These are phyloP conservation scores for Ips typographus DNA, from an alignment of 1,140 invertebrate species.

Conservation along the genomic window DNA sequence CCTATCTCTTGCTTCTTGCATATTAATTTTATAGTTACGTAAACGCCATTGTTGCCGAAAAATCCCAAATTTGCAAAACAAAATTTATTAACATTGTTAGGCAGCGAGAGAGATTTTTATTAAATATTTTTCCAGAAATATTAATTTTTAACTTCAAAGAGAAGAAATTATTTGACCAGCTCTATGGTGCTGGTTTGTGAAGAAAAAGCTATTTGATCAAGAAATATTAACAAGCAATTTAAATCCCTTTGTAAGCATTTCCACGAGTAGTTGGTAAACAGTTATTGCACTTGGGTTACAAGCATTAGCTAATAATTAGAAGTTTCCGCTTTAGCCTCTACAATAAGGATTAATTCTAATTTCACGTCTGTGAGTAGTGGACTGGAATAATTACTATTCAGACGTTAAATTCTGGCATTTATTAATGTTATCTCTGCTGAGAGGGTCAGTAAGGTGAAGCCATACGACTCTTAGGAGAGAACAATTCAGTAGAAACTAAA, in stretches of 20 bases:
- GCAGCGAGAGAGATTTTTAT: not conserved
- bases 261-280: slow-evolving; percentile 1
- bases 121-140: not conserved
- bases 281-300: slow-evolving; percentile 2
- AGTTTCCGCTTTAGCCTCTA: not conserved
- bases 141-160: not conserved
- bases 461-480: no score
- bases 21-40: no score
- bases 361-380: not conserved
- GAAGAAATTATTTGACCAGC: not conserved
- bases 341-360: slow-evolving; percentile 2
- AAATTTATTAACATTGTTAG: no score
- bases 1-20: no score
- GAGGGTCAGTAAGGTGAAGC: slow-evolving; percentile 5
- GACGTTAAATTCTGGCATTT: slow-evolving; percentile 1
- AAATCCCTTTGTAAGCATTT: slow-evolving; percentile 1
- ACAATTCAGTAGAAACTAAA: no score
- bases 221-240: slow-evolving; percentile 6
- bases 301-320: slow-evolving; percentile 6
- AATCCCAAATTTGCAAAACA: no score
- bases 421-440: slow-evolving; percentile 2
- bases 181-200: not conserved
- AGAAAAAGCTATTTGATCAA: not conserved
- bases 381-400: not conserved
- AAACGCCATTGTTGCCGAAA: no score